phyloP scores from a whole-genome alignment of 2,888 invertebrate species.

The Eupithecia abbreviata region DNA sequence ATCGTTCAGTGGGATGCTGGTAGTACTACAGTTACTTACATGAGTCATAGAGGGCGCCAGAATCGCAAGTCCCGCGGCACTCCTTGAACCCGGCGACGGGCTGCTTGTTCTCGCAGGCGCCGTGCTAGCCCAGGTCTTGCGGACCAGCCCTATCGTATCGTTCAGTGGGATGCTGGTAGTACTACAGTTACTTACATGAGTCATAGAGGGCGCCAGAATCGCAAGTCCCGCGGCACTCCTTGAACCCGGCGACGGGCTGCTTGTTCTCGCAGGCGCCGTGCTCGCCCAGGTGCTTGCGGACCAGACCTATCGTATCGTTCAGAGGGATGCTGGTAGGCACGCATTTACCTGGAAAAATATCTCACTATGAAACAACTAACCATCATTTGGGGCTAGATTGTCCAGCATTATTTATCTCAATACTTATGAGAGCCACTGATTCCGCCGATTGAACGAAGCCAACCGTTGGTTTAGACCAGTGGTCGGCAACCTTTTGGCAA shows the following conservation, averaged over 20 bases:
- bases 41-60: slow-evolving; percentile 87
- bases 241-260: slow-evolving; percentile 84
- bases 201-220: slow-evolving; percentile 88
- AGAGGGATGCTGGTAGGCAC: slow-evolving; percentile 80
- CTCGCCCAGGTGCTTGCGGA: slow-evolving; percentile 70
- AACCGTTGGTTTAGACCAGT: too few species aligned
- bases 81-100: slow-evolving; percentile 86
- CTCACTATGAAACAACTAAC: too few species aligned
- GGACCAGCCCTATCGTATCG: slow-evolving; percentile 85
- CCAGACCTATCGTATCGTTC: slow-evolving; percentile 83
- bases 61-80: slow-evolving; percentile 88
- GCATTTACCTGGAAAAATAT: slow-evolving; percentile 76
- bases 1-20: too few species aligned
- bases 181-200: slow-evolving; percentile 75
- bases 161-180: slow-evolving; percentile 68
- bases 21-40: slow-evolving; percentile 77
- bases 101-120: slow-evolving; percentile 85
- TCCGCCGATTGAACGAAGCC: too few species aligned
- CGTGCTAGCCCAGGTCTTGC: slow-evolving; percentile 76
- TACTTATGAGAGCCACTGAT: too few species aligned
- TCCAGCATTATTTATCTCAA: too few species aligned
- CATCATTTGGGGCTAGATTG: too few species aligned
- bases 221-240: slow-evolving; percentile 89
- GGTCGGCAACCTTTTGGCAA: too few species aligned
- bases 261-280: slow-evolving; percentile 87